Conservation (phyloP, 2,888 invertebrate genomes). For the Synergus laeviventris region DNA sequence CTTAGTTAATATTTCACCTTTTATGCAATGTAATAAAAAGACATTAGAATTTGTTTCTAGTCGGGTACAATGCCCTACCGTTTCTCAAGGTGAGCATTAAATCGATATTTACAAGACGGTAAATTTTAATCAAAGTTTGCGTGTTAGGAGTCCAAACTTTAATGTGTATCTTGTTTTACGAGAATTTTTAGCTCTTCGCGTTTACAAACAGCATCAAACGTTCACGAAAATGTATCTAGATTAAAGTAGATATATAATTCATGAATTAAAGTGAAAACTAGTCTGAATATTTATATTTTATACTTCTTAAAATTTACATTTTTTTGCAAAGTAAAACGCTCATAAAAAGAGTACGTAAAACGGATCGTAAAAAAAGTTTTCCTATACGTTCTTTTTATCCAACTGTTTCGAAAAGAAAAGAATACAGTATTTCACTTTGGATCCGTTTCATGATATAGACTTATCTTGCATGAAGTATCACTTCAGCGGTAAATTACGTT, state of each 20-base stretch:
- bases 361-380: neutral
- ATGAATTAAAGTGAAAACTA: no score
- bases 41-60: neutral
- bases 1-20: no score
- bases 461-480: neutral
- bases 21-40: neutral
- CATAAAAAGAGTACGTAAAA: neutral
- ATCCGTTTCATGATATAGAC: neutral
- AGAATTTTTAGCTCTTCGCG: constrained; percentile 47
- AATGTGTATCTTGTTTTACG: constrained; percentile 55
- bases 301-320: neutral
- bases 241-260: no score
- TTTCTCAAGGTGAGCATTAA: constrained; percentile 45
- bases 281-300: neutral
- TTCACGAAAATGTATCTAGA: neutral
- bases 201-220: neutral
- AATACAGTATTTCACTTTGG: neutral
- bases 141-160: constrained; percentile 48
- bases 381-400: neutral
- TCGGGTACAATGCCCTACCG: constrained; percentile 26
- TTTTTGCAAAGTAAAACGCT: neutral
- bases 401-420: neutral
- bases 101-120: constrained; percentile 68
- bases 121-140: constrained; percentile 64
- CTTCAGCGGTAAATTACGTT: neutral